Conservation (phyloP, 2,888 invertebrate genomes). For the Philonicus albiceps region DNA sequence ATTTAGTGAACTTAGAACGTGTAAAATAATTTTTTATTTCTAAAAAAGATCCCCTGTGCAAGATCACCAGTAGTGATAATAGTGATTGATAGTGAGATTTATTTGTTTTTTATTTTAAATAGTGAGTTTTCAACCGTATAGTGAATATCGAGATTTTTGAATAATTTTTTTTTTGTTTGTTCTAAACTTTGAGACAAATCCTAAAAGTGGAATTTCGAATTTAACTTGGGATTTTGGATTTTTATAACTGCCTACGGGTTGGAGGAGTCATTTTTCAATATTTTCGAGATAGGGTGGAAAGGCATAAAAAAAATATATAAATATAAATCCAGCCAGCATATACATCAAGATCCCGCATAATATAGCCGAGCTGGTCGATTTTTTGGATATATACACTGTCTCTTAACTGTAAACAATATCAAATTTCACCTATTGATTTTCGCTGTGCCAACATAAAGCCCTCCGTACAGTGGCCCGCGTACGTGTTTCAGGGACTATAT, state of each 20-base stretch:
- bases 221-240: not conserved
- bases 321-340: not conserved
- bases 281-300: not conserved
- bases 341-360: not conserved
- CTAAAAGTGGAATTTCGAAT: not conserved
- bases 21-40: not conserved
- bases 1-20: not conserved
- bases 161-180: not conserved
- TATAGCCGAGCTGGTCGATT: not conserved
- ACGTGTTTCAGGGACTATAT: not conserved
- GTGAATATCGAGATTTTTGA: not conserved
- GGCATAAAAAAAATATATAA: not conserved
- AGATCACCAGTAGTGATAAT: not conserved
- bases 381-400: slow-evolving; percentile 30
- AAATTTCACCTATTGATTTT: slow-evolving; percentile 48
- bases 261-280: not conserved
- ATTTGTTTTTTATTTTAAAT: not conserved
- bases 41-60: not conserved
- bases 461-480: not conserved
- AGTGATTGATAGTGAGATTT: not conserved
- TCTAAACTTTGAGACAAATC: not conserved
- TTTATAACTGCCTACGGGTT: not conserved
- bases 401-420: slow-evolving; percentile 48
- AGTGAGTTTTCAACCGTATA: not conserved
- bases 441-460: slow-evolving; percentile 40